Evolutionary conservation across 2,888 invertebrate genomes (phyloP).

Genomic region (Panorpa germanica): DNA sequence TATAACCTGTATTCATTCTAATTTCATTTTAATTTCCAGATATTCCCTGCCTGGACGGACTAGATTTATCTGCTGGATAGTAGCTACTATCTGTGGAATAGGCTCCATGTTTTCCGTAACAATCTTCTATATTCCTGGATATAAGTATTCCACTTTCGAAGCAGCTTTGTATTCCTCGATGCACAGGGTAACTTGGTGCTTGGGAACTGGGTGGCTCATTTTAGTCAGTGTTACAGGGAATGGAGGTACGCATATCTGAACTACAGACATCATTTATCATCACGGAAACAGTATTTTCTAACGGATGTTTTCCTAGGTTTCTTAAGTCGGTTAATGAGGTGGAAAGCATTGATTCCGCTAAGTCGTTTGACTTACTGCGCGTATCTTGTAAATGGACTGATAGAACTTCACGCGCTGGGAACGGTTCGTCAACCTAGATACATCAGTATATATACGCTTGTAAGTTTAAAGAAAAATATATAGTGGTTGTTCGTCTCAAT

Average conservation of each 20-base stretch:
- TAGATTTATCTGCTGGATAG: slow-evolving; percentile 19
- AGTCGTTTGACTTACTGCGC: slow-evolving; percentile 53
- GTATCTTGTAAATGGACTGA: slow-evolving; percentile 49
- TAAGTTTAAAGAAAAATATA: slow-evolving; percentile 20
- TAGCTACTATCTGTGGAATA: slow-evolving; percentile 23
- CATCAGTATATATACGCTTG: slow-evolving; percentile 40
- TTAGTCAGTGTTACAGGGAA: slow-evolving; percentile 45
- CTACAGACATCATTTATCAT: slow-evolving; percentile 14
- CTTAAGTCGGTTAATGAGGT: slow-evolving; percentile 32
- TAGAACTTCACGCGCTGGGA: slow-evolving; percentile 44
- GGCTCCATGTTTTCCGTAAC: slow-evolving; percentile 40
- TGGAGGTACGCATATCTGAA: slow-evolving; percentile 27
- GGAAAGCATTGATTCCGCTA: slow-evolving; percentile 42
- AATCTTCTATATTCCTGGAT: slow-evolving; percentile 41
- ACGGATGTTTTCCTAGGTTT: slow-evolving; percentile 23
- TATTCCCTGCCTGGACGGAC: slow-evolving; percentile 22
- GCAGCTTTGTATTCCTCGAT: slow-evolving; percentile 44
- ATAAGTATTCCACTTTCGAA: slow-evolving; percentile 33
- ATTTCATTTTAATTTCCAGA: slow-evolving; percentile 14
- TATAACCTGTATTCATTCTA: slow-evolving; percentile 4
- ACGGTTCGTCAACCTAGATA: slow-evolving; percentile 37
- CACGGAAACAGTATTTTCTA: slow-evolving; percentile 10
- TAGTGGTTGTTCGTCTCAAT: not conserved
- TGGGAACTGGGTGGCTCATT: slow-evolving; percentile 46
- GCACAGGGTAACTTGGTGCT: slow-evolving; percentile 47